These are phyloP conservation scores for Falco novaeseelandiae DNA, from an alignment of 2,797 vertebrate genomes.

Conservation along the genomic window DNA sequence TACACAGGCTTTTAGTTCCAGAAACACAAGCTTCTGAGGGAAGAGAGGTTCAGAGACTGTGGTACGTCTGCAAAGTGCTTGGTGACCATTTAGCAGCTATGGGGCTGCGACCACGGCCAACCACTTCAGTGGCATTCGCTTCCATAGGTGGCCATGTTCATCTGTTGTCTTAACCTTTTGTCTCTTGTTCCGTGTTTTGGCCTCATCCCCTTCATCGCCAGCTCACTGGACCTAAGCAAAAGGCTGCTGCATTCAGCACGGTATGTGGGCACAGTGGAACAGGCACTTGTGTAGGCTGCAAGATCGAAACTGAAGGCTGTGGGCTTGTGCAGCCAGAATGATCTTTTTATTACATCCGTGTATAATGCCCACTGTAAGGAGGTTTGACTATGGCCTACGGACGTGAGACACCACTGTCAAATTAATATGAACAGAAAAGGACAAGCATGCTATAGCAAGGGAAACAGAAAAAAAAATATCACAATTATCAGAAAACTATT, in stretches of 20 bases:
- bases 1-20: not conserved
- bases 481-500: conserved; percentile 31
- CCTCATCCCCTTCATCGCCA: not conserved
- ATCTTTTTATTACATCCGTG: not conserved
- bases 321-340: not conserved
- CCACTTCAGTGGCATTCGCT: not conserved
- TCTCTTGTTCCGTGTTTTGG: not conserved
- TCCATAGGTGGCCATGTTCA: rapidly evolving
- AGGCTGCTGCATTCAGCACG: not conserved
- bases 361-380: conserved; percentile 13
- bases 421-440: conserved; percentile 17
- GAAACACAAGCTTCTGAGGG: not conserved
- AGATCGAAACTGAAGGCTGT: not conserved
- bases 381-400: conserved; percentile 27
- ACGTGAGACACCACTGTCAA: not conserved
- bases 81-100: not conserved
- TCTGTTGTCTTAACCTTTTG: not conserved
- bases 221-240: not conserved
- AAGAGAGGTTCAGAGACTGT: rapidly evolving
- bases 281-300: rapidly evolving
- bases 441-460: not conserved
- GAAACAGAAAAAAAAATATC: not conserved
- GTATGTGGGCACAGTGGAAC: not conserved
- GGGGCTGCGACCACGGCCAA: rapidly evolving
- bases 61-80: not conserved